These are phyloP conservation scores for Campylomormyrus numenius DNA, from an alignment of 2,113 vertebrate genomes.

Conservation along the genomic window DNA sequence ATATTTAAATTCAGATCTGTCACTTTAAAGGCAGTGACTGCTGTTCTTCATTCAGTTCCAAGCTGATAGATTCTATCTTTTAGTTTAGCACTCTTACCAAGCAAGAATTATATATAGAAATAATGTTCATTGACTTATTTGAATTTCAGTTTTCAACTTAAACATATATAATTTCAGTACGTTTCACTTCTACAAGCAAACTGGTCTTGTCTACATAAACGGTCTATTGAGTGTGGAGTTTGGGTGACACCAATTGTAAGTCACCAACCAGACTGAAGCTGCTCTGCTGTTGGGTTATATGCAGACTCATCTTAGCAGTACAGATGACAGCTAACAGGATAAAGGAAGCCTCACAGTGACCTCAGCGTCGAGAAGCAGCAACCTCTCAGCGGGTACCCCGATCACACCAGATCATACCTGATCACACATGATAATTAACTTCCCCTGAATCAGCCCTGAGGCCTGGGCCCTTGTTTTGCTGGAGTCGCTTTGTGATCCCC, in stretches of 20 bases:
- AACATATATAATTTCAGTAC: background rate
- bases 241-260: background rate
- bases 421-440: background rate
- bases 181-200: background rate
- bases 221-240: background rate
- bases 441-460: background rate
- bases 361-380: background rate
- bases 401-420: background rate
- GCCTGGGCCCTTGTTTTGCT: background rate
- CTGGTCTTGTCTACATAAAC: background rate
- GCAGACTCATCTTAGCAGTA: background rate
- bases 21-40: background rate
- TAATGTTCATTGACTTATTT: background rate
- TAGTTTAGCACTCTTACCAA: background rate
- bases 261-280: background rate
- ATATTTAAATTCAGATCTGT: background rate
- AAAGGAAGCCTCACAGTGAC: background rate
- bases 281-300: background rate
- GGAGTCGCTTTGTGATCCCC: background rate
- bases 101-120: background rate
- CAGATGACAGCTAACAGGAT: background rate
- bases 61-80: background rate
- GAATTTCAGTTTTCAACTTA: background rate
- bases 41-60: background rate
- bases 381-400: background rate